A percentile compares a stretch with the other conserved stretches of the same genome.
These are phyloP conservation scores for Elymnias hypermnestra DNA, from an alignment of 1,140 invertebrate genomes.

Conservation along the genomic window DNA sequence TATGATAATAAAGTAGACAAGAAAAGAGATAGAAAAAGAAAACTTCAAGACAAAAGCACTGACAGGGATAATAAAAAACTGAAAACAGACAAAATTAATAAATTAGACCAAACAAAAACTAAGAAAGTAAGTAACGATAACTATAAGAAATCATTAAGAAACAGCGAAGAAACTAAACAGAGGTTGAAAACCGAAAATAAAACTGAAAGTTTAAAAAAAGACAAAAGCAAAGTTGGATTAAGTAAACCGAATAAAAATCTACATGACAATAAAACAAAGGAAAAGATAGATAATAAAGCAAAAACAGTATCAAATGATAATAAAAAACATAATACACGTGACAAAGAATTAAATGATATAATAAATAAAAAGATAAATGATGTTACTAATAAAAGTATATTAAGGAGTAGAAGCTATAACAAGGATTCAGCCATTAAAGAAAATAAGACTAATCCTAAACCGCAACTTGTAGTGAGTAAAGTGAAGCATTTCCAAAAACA, in stretches of 20 bases:
- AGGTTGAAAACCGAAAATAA: conserved; percentile 12
- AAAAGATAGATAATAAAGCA: not conserved
- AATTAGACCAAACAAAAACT: not conserved
- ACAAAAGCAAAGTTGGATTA: conserved; percentile 13
- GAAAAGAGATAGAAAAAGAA: conserved; percentile 21
- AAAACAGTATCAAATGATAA: conserved; percentile 7
- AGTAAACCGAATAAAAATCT: conserved; percentile 15
- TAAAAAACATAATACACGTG: conserved; percentile 15
- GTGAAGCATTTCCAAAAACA: conserved; percentile 47
- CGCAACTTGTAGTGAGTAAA: conserved; percentile 41
- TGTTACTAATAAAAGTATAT: conserved; percentile 4
- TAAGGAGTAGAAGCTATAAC: not conserved
- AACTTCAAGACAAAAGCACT: conserved; percentile 5
- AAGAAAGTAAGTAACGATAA: conserved; percentile 13
- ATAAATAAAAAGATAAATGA: conserved; percentile 8
- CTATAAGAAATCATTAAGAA: conserved; percentile 8
- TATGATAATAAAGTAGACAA: conserved; percentile 35
- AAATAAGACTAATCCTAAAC: not conserved
- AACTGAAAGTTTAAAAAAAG: conserved; percentile 10
- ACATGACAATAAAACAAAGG: not conserved
- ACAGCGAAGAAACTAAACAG: conserved; percentile 6
- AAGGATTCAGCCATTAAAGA: not conserved
- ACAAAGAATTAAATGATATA: conserved; percentile 12
- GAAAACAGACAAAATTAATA: conserved; percentile 20
- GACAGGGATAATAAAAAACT: conserved; percentile 17